These are phyloP conservation scores for Microcebus ravelobensis DNA, from an alignment of 2,113 vertebrate species.

Conservation along the genomic window DNA sequence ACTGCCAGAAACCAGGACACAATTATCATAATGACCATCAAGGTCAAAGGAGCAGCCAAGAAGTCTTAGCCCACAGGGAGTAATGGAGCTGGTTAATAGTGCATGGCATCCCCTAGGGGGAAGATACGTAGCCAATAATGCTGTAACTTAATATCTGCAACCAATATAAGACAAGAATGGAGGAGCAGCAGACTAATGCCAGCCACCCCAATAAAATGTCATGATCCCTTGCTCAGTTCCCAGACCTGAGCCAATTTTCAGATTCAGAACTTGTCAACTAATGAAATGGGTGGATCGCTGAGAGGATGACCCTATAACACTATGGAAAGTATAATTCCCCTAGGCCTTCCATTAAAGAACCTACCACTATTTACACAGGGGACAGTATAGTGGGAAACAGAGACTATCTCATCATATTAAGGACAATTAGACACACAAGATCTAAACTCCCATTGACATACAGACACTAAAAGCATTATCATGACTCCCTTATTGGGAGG, in stretches of 20 bases:
- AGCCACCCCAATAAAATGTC: not conserved
- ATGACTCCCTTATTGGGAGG: not conserved
- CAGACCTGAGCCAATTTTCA: not conserved
- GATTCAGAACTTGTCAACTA: not conserved
- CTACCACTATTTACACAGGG: not conserved
- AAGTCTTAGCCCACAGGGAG: not conserved
- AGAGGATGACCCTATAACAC: not conserved
- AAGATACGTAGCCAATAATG: not conserved
- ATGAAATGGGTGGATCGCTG: not conserved
- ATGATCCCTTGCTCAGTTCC: not conserved
- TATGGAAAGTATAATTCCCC: not conserved
- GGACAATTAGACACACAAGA: not conserved
- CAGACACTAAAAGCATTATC: not conserved
- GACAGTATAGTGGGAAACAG: not conserved
- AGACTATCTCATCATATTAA: not conserved
- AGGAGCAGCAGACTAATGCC: not conserved
- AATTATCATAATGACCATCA: slow-evolving; percentile 50
- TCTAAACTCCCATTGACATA: not conserved
- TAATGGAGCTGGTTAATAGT: slow-evolving; percentile 29
- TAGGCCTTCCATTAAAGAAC: not conserved
- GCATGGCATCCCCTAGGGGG: not conserved
- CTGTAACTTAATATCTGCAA: not conserved
- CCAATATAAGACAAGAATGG: not conserved
- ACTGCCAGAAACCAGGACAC: slow-evolving; percentile 31
- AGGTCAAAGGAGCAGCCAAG: slow-evolving; percentile 33